Conservation (phyloP, 2,113 vertebrate genomes). For the Pungitius pungitius region DNA sequence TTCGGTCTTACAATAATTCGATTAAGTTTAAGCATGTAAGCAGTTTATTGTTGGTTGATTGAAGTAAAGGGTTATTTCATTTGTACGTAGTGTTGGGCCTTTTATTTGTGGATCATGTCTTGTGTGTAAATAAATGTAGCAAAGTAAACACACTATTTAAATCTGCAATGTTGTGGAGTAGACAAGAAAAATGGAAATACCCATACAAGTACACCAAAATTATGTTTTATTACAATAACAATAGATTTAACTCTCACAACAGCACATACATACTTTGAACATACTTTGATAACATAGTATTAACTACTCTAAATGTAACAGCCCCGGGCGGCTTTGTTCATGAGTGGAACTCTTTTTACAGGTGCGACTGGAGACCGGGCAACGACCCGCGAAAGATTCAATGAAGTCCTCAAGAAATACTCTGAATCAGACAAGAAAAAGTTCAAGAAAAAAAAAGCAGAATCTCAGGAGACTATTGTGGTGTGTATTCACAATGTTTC, state of each 20-base stretch:
- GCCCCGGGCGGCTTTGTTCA: neutral
- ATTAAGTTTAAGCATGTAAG: neutral
- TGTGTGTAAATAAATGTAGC: neutral
- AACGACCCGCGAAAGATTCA: slow-evolving; percentile 88
- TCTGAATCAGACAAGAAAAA: slow-evolving; percentile 80
- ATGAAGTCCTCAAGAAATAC: slow-evolving; percentile 87
- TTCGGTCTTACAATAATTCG: neutral
- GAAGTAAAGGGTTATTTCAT: neutral
- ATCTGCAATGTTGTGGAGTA: neutral
- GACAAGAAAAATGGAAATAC: neutral
- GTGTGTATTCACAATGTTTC: slow-evolving; percentile 68
- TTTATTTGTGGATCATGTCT: neutral
- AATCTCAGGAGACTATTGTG: slow-evolving; percentile 82
- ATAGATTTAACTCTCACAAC: neutral
- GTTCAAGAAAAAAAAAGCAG: slow-evolving; percentile 76
- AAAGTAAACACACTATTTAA: neutral
- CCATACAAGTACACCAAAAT: neutral
- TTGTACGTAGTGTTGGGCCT: neutral
- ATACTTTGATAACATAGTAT: neutral
- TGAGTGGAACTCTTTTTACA: slow-evolving; percentile 64
- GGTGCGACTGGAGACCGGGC: slow-evolving; percentile 90
- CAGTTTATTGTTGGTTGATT: neutral
- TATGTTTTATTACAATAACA: neutral
- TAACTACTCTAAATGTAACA: neutral
- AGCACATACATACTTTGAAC: neutral